A percentile compares a stretch with the other conserved stretches of the same genome.
Conservation (phyloP, 2,797 vertebrate genomes). For the Argyrosomus regius region DNA sequence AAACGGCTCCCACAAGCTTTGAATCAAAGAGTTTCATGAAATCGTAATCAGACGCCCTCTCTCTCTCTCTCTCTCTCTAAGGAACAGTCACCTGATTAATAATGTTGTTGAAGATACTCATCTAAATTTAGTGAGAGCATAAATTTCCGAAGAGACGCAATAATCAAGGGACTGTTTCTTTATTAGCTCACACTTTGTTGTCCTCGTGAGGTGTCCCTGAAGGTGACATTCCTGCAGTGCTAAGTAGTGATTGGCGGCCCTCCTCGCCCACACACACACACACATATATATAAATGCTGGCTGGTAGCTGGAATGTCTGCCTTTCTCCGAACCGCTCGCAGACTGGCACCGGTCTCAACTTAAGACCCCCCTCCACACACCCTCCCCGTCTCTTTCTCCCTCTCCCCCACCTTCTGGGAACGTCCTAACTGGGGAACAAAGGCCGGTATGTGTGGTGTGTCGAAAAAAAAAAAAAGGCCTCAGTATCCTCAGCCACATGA, state of each 20-base stretch:
- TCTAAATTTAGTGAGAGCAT: conserved; percentile 33
- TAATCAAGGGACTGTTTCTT: conserved; percentile 17
- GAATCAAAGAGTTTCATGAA: conserved; percentile 39
- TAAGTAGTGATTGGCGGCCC: conserved; percentile 69
- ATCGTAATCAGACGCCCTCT: conserved; percentile 31
- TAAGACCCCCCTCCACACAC: conserved; percentile 38
- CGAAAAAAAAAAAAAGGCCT: conserved; percentile 12
- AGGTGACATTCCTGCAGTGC: conserved; percentile 72
- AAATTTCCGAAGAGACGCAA: neutral
- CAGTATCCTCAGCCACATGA: conserved; percentile 46
- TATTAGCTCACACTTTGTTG: neutral
- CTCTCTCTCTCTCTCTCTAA: neutral
- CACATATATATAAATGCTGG: neutral
- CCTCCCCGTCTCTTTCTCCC: neutral
- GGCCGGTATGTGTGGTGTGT: conserved; percentile 33
- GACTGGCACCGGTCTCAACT: conserved; percentile 77
- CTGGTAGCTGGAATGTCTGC: conserved; percentile 74
- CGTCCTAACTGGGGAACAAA: conserved; percentile 55
- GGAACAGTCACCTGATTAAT: conserved; percentile 38
- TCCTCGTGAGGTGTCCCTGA: conserved; percentile 56
- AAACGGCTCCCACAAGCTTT: conserved; percentile 19
- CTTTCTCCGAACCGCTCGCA: conserved; percentile 68
- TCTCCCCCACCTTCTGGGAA: conserved; percentile 67
- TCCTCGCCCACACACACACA: conserved; percentile 26
- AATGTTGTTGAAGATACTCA: conserved; percentile 18